A percentile compares a stretch with the other conserved stretches of the same genome.
These are phyloP conservation scores for Prietella phreatophila DNA, from an alignment of 2,113 vertebrate species.

Conservation along the genomic window DNA sequence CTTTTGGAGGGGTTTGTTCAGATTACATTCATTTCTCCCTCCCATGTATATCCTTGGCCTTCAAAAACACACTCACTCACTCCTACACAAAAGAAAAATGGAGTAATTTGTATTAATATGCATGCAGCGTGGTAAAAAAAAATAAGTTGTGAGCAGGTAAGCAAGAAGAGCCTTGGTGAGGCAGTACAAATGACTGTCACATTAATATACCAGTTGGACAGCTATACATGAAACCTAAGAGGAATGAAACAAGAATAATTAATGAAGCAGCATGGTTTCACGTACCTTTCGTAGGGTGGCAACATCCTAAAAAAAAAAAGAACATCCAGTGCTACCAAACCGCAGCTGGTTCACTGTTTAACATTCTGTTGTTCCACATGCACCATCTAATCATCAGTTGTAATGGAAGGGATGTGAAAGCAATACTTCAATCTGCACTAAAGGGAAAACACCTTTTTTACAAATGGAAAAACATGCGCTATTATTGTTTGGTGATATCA, in stretches of 20 bases:
- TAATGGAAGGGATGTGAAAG: slow-evolving; percentile 35
- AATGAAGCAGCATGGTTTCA: slow-evolving; percentile 3
- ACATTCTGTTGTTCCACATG: background rate
- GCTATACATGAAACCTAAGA: background rate
- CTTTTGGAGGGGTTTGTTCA: slow-evolving; percentile 41
- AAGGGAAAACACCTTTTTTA: slow-evolving; percentile 40
- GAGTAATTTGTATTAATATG: background rate
- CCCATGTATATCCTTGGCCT: slow-evolving; percentile 12
- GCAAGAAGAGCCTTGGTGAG: background rate
- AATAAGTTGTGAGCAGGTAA: background rate
- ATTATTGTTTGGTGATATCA: slow-evolving; percentile 61
- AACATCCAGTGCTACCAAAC: slow-evolving; percentile 22
- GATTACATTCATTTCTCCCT: slow-evolving; percentile 30
- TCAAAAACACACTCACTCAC: background rate
- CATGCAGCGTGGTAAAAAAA: background rate
- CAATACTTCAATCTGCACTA: slow-evolving; percentile 29
- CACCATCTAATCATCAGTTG: slow-evolving; percentile 37
- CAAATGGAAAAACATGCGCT: slow-evolving; percentile 58
- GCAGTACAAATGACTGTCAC: background rate
- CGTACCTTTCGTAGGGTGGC: background rate
- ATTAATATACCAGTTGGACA: slow-evolving; percentile 5
- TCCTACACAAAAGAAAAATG: background rate
- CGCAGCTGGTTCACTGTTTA: background rate
- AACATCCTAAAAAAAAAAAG: slow-evolving; percentile 5
- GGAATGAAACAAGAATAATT: background rate